phyloP scores from a whole-genome alignment of 2,797 vertebrate genomes.

The Hyperoplus immaculatus region DNA sequence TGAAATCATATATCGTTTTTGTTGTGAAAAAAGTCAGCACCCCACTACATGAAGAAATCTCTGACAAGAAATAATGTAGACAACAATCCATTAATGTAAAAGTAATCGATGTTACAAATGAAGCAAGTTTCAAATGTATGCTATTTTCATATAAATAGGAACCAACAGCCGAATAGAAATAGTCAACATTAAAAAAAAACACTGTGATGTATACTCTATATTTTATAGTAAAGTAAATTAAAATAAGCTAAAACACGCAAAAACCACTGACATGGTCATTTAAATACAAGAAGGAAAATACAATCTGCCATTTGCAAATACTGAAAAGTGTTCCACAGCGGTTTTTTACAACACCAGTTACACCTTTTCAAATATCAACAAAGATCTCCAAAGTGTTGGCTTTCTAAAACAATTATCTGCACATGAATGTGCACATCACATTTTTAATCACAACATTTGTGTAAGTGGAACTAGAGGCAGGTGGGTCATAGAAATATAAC shows the following conservation, averaged over 20 bases:
- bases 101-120: background rate
- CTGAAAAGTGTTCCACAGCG: background rate
- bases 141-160: background rate
- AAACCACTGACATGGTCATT: background rate
- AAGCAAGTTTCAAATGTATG: background rate
- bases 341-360: background rate
- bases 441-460: background rate
- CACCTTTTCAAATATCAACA: background rate
- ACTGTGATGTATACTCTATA: background rate
- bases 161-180: background rate
- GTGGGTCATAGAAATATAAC: background rate
- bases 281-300: constrained; percentile 8
- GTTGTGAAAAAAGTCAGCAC: background rate
- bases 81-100: background rate
- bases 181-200: background rate
- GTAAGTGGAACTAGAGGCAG: background rate
- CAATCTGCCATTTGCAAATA: background rate
- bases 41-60: background rate
- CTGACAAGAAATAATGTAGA: background rate
- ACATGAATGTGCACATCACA: background rate
- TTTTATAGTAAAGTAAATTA: background rate
- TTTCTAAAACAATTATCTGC: background rate
- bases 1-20: background rate
- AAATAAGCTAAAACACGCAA: background rate
- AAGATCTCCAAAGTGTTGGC: background rate